Percentiles rank a stretch among this genome's conserved stretches.
Conservation (phyloP, 2,797 vertebrate genomes). For the Rhynchotus rufescens region DNA sequence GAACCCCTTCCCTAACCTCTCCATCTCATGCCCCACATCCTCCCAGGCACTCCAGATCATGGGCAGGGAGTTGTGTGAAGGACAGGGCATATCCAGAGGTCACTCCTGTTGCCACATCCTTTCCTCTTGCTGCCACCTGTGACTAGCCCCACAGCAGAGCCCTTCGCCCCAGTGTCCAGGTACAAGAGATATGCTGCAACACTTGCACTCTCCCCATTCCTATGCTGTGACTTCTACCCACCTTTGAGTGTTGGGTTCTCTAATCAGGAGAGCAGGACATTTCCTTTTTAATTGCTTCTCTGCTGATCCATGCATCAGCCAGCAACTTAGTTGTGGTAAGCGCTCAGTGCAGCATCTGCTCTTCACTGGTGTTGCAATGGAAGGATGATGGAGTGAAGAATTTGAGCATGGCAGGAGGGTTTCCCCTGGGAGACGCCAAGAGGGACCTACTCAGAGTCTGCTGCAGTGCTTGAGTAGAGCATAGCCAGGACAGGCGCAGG, state of each 20-base stretch:
- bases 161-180: fast-evolving
- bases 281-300: not conserved
- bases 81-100: not conserved
- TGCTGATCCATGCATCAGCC: not conserved
- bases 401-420: not conserved
- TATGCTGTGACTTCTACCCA: not conserved
- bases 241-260: not conserved
- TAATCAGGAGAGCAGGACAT: not conserved
- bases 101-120: fast-evolving
- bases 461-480: not conserved
- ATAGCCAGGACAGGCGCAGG: not conserved
- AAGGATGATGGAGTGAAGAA: not conserved
- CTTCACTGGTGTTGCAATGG: not conserved
- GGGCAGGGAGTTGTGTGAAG: not conserved
- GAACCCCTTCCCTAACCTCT: not conserved
- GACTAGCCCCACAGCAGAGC: not conserved
- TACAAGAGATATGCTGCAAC: not conserved
- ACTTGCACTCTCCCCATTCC: not conserved
- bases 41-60: not conserved
- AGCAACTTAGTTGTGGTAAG: not conserved
- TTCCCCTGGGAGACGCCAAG: not conserved
- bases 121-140: not conserved
- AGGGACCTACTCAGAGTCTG: not conserved
- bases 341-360: not conserved
- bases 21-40: not conserved